Conservation (phyloP, 2,888 invertebrate genomes). For the Watsonalla binaria region DNA sequence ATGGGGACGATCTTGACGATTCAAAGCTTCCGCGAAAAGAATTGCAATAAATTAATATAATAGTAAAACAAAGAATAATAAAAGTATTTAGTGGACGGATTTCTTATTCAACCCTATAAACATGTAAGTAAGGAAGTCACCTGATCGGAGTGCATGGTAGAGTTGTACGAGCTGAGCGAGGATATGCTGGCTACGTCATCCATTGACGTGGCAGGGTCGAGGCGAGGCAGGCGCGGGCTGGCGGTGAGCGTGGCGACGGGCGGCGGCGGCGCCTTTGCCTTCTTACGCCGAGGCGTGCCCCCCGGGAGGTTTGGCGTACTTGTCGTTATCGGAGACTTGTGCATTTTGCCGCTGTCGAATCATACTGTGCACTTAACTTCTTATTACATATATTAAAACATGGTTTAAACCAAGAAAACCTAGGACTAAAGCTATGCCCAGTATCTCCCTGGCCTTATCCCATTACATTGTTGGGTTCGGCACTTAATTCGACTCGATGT, state of each 20-base stretch:
- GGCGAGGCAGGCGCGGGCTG: constrained; percentile 22
- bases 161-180: constrained; percentile 65
- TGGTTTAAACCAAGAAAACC: too few relatives aligned
- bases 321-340: constrained; percentile 54
- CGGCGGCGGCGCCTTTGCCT: constrained; percentile 84
- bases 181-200: constrained; percentile 70
- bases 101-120: background rate
- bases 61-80: too few relatives aligned
- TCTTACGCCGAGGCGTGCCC: constrained; percentile 76
- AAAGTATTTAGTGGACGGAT: too few relatives aligned
- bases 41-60: too few relatives aligned
- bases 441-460: too few relatives aligned
- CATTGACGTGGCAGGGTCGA: constrained; percentile 49
- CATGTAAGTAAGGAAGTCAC: constrained; percentile 24
- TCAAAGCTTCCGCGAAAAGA: too few relatives aligned
- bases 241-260: constrained; percentile 43
- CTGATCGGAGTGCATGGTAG: constrained; percentile 61
- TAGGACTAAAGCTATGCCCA: too few relatives aligned
- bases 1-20: too few relatives aligned
- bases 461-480: too few relatives aligned
- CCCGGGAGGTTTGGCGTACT: constrained; percentile 66
- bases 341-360: constrained; percentile 46
- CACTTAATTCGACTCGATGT: too few relatives aligned
- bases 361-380: background rate
- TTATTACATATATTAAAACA: too few relatives aligned